These are phyloP conservation scores for Florisuga fusca DNA, from an alignment of 2,797 vertebrate genomes.

Conservation along the genomic window DNA sequence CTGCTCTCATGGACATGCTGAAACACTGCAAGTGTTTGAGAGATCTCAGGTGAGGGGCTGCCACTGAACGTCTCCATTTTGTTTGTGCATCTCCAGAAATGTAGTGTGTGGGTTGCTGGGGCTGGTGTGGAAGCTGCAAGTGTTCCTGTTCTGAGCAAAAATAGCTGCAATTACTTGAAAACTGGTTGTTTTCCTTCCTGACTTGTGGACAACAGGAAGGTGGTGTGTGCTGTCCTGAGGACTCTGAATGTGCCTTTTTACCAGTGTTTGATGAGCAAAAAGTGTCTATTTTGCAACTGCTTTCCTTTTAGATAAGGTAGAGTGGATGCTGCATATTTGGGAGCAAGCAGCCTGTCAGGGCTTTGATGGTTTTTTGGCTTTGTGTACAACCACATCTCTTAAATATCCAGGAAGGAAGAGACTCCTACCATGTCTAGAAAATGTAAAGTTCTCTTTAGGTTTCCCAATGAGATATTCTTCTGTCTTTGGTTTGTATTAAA, in stretches of 20 bases:
- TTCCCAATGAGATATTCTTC: not conserved
- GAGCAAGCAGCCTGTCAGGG: not conserved
- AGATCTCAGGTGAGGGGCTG: slow-evolving; percentile 85
- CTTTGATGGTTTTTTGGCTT: not conserved
- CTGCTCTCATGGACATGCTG: slow-evolving; percentile 89
- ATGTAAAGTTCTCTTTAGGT: not conserved
- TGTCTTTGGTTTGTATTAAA: not conserved
- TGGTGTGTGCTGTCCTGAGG: not conserved
- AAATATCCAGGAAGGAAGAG: not conserved
- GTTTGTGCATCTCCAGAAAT: not conserved
- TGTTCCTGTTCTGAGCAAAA: not conserved
- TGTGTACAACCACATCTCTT: not conserved
- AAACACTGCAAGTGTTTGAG: slow-evolving; percentile 86
- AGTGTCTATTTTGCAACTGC: not conserved
- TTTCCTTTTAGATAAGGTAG: slow-evolving; percentile 45
- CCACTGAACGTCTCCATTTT: not conserved
- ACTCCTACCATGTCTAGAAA: not conserved
- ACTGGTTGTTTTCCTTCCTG: not conserved
- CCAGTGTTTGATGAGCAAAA: not conserved
- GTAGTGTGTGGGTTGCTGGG: not conserved
- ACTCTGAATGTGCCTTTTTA: slow-evolving; percentile 15
- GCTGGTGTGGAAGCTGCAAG: not conserved
- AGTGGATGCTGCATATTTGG: not conserved
- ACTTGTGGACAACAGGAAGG: not conserved
- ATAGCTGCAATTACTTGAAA: not conserved